Evolutionary conservation across 2,113 vertebrate genomes (phyloP).

Genomic region (Sorex araneus): DNA sequence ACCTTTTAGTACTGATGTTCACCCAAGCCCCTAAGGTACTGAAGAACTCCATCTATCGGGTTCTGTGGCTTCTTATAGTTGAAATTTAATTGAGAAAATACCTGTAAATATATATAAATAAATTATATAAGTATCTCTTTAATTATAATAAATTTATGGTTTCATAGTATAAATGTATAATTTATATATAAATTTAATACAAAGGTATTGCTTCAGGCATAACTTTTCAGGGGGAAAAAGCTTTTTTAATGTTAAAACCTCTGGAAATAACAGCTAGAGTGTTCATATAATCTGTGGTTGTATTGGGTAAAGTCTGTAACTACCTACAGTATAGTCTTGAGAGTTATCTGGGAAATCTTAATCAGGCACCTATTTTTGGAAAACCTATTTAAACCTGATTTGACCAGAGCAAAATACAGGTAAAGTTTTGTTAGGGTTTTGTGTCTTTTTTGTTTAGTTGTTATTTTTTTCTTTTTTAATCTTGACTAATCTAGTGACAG

Average conservation of each 20-base stretch:
- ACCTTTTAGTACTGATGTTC: slow-evolving; percentile 30
- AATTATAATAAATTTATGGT: too few species aligned
- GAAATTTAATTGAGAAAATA: background rate
- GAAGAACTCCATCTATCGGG: background rate
- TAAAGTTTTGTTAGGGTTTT: background rate
- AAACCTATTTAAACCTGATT: slow-evolving; percentile 36
- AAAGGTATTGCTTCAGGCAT: background rate
- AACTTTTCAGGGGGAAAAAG: background rate
- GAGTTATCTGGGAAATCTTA: slow-evolving; percentile 25
- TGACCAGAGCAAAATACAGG: background rate
- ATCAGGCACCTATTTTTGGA: slow-evolving; percentile 2
- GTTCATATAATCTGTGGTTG: background rate
- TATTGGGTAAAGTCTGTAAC: background rate
- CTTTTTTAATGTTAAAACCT: background rate
- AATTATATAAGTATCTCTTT: too few species aligned
- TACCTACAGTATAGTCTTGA: background rate
- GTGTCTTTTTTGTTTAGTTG: background rate
- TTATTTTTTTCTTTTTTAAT: background rate
- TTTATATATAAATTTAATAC: too few species aligned
- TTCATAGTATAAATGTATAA: too few species aligned
- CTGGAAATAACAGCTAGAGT: slow-evolving; percentile 24
- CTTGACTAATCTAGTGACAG: slow-evolving; percentile 38
- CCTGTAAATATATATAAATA: background rate
- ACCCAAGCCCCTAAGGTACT: background rate
- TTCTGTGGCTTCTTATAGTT: slow-evolving; percentile 47